Conservation (phyloP, 2,113 vertebrate species). For the Chiloscyllium plagiosum region DNA sequence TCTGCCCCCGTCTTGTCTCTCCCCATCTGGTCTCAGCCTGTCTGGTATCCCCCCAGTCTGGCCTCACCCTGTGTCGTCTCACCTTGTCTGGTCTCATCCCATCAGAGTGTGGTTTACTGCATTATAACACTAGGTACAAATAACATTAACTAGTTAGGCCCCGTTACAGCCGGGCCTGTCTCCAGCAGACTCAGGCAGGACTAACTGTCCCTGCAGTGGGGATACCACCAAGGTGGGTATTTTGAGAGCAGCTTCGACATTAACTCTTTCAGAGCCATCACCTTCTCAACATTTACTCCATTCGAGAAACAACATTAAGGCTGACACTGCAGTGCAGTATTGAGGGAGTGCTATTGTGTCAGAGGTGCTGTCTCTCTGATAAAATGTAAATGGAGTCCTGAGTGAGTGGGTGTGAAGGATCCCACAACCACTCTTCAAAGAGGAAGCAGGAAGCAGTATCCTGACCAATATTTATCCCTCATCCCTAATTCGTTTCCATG, state of each 20-base stretch:
- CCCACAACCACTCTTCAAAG: background rate
- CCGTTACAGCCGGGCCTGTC: too few relatives aligned
- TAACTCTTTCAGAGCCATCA: too few relatives aligned
- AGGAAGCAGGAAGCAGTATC: background rate
- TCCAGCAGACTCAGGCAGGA: too few relatives aligned
- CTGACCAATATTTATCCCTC: background rate
- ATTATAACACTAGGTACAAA: too few relatives aligned
- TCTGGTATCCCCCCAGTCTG: too few relatives aligned
- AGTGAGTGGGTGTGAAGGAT: background rate
- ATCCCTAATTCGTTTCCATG: background rate
- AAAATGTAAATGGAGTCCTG: background rate
- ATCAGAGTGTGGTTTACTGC: too few relatives aligned
- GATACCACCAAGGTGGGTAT: too few relatives aligned
- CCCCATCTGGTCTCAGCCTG: background rate
- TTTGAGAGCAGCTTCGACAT: too few relatives aligned
- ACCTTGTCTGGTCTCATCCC: background rate
- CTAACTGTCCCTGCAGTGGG: too few relatives aligned
- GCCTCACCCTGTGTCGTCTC: background rate
- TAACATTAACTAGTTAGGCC: too few relatives aligned
- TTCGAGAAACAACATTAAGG: background rate
- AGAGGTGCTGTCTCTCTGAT: background rate
- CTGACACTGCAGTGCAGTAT: background rate
- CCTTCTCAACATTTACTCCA: too few relatives aligned
- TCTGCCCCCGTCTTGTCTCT: background rate
- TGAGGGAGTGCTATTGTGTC: too few relatives aligned